Evolutionary conservation across 1,140 invertebrate species (phyloP), one percentile per base, ranked within the genome.

Genomic region (Drosophila oshimai): DNA sequence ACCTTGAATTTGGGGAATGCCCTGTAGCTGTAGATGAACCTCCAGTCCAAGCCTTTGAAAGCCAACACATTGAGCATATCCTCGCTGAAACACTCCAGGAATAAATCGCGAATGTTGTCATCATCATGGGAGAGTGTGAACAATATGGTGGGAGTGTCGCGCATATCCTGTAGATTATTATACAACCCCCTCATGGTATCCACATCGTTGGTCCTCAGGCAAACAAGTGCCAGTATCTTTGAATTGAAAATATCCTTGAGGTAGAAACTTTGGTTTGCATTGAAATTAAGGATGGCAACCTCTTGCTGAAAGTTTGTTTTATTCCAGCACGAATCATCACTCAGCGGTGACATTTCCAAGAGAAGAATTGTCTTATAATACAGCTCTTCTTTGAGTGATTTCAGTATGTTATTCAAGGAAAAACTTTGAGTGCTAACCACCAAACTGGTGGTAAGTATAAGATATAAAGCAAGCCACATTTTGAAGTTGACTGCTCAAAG

Each of bases 31-130:
- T 87, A 69, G 4, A 84, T 10, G 6, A 41, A 3, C 5, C 62
- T 10, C 3, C 2, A 15, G 18, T 50, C 22, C 4, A n/a, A 34
- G 18, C n/a, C 50, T 1, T 12, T 20, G 4, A 73, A 29, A 6
- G 76, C 81, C 47, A 84, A 4, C 0, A 87, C 72, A 73, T 87
- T 87, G 0, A 84, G 67, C 76, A 84, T 87, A 1, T 58, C 44
- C 3, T 68, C 45, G 0, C 7, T 6, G 1, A 45, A 34, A 10
- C 60, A 87, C 2, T 61, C 15, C 6, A 7, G 5, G 1, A 84
- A 73, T 1, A 81, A 6, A 6, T 4, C 10, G 2, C 4, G 22
- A 1, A 75, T n/a, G n/a, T n/a, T n/a, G n/a, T n/a, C n/a, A 0
- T 12, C 2, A n/a, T n/a, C n/a, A n/a, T n/a, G n/a, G 0, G 31